Conservation (phyloP, 2,113 vertebrate genomes). For the Proteles cristata region DNA sequence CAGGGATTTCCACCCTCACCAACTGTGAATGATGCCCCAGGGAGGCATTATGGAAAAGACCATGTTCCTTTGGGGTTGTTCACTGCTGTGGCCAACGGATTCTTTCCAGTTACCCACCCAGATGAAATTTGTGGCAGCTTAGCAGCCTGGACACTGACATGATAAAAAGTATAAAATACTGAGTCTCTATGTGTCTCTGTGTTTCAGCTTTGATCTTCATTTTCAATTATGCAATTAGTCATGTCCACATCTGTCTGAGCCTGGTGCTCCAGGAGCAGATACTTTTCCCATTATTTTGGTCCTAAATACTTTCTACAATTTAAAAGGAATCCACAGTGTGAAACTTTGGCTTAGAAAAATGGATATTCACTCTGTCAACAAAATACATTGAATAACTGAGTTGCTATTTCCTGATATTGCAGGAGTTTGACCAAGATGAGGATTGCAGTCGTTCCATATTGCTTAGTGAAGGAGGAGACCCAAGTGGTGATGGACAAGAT, state of each 20-base stretch:
- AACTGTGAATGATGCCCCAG: neutral
- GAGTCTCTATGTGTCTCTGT: neutral
- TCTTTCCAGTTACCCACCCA: conserved; percentile 50
- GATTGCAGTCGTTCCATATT: neutral
- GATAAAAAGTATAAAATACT: conserved; percentile 38
- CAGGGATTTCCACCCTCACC: conserved; percentile 24
- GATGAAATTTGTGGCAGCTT: conserved; percentile 9
- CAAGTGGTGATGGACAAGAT: neutral
- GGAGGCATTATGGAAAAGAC: conserved; percentile 32
- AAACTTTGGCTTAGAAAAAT: conserved; percentile 20
- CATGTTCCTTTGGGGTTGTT: neutral
- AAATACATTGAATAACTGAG: neutral
- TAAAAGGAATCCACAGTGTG: conserved; percentile 1
- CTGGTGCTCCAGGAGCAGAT: neutral
- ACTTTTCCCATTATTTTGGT: conserved; percentile 22
- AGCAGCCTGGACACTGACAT: neutral
- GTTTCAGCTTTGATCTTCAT: conserved; percentile 62
- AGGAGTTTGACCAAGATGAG: conserved; percentile 61
- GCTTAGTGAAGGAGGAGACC: conserved; percentile 20
- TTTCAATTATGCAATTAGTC: conserved; percentile 49
- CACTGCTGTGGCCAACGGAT: conserved; percentile 44
- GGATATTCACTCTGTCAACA: neutral
- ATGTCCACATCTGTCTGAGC: neutral
- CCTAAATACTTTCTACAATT: conserved; percentile 50
- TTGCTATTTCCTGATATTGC: conserved; percentile 32